Evolutionary conservation across 2,113 vertebrate species (phyloP).

Genomic region (Elephantulus edwardii): DNA sequence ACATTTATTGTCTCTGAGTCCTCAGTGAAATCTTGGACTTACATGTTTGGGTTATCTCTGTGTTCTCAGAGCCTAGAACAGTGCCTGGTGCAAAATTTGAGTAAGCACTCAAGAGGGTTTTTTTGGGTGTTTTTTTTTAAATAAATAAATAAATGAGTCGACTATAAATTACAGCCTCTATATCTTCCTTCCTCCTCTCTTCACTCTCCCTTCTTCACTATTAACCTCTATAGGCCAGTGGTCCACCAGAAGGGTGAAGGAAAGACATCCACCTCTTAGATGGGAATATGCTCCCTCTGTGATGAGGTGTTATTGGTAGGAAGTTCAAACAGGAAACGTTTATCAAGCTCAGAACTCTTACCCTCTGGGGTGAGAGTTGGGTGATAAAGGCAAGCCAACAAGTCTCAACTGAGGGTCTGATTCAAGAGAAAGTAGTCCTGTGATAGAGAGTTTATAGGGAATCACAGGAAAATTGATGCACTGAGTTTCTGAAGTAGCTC

Average conservation of each 20-base stretch:
- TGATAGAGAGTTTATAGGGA: background rate
- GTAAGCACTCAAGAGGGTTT: background rate
- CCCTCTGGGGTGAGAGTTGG: background rate
- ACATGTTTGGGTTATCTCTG: background rate
- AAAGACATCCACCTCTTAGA: background rate
- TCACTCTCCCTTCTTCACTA: background rate
- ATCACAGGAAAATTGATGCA: background rate
- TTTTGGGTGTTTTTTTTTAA: too few species aligned
- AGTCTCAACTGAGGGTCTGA: background rate
- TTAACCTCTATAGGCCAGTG: background rate
- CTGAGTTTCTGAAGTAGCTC: background rate
- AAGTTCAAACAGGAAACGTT: background rate
- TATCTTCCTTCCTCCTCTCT: background rate
- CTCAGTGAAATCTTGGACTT: background rate
- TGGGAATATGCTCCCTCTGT: background rate
- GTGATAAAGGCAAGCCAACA: background rate
- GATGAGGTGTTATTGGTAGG: background rate
- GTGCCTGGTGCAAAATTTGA: background rate
- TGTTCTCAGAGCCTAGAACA: background rate
- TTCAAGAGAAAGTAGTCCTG: background rate
- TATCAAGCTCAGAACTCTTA: background rate
- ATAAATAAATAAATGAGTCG: background rate
- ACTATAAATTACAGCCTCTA: background rate
- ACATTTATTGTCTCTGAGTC: background rate
- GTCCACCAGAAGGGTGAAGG: background rate